Percentiles rank a stretch among this genome's conserved stretches.
Conservation (phyloP, 2,888 invertebrate species). For the Tenodera sinensis region DNA sequence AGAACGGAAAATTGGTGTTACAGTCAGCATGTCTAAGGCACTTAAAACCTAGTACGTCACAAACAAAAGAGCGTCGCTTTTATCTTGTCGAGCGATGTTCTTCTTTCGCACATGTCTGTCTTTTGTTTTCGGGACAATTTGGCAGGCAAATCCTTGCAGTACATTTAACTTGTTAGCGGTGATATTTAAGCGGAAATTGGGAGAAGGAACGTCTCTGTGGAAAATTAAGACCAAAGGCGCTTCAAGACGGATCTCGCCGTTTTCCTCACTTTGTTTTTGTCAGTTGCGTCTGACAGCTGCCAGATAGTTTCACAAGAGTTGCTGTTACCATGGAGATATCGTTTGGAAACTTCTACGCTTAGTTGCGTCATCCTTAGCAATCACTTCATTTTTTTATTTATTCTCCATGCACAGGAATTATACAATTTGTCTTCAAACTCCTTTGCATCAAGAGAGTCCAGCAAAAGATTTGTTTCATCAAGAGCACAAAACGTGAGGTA, state of each 20-base stretch:
- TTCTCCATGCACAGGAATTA: background rate
- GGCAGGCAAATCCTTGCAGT: background rate
- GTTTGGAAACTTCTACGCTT: background rate
- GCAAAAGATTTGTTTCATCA: too few relatives aligned
- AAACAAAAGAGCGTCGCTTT: background rate
- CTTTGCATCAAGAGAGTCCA: background rate
- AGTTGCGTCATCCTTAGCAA: background rate
- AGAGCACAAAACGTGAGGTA: too few relatives aligned
- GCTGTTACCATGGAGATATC: background rate
- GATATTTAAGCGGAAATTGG: background rate
- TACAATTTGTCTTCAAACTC: background rate
- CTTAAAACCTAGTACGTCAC: background rate
- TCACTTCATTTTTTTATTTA: background rate
- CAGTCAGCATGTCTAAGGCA: background rate
- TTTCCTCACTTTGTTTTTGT: background rate
- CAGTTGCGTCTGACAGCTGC: background rate
- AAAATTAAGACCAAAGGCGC: background rate
- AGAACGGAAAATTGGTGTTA: background rate
- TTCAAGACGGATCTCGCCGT: background rate
- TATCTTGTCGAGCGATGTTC: background rate
- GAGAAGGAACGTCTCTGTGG: background rate
- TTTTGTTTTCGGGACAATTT: background rate
- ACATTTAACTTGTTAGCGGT: background rate
- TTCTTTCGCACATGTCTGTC: background rate
- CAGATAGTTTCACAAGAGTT: background rate